Evolutionary conservation across 2,888 invertebrate genomes (phyloP), one percentile per base, ranked within the genome.

Genomic region (Tanytarsus gracilentus): DNA sequence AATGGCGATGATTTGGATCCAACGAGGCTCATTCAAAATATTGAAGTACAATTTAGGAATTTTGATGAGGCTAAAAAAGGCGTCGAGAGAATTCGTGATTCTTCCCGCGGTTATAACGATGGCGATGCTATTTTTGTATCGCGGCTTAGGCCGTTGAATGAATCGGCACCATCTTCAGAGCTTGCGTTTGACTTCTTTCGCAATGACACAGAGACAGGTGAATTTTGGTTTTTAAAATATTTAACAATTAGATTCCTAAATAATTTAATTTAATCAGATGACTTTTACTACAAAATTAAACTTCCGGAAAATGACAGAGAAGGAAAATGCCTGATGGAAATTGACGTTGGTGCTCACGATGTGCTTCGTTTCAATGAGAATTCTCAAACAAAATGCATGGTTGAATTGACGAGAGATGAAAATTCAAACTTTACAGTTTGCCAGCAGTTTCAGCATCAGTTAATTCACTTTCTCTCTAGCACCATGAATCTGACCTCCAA

Each of bases 11-110:
- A 58, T 8, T n/a, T 29, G 4, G 30, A 14, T 9, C 2, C 27
- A 16, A 14, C 44, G 5, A 58, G 30, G 39, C 21, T 58, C 9
- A 48, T 58, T 16, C 58, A 58, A 48, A 58, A 3, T 7, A 48
- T 58, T 6, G 8, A 30, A 4, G 14, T 58, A 11, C 6, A 44
- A 30, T 58, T 56, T 33, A 18, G n/a, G 18, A 44, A 56, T 27
- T n/a, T 56, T 2, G 44, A 44, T 44, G 44, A 56, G 6, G 16
- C 27, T 16, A 27, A 44, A 40, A n/a, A 44, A 26, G 26, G 16
- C 14, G 40, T 8, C 25, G 56, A 16, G 16, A 26, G 27, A 56
- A 29, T 8, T 16, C 16, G 6, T n/a, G n/a, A n/a, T n/a, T n/a
- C n/a, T n/a, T n/a, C n/a, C n/a, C 26, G 44, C 9, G 58, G 58